phyloP scores from a whole-genome alignment of 2,888 invertebrate species.

The Serrognathus titanus region DNA sequence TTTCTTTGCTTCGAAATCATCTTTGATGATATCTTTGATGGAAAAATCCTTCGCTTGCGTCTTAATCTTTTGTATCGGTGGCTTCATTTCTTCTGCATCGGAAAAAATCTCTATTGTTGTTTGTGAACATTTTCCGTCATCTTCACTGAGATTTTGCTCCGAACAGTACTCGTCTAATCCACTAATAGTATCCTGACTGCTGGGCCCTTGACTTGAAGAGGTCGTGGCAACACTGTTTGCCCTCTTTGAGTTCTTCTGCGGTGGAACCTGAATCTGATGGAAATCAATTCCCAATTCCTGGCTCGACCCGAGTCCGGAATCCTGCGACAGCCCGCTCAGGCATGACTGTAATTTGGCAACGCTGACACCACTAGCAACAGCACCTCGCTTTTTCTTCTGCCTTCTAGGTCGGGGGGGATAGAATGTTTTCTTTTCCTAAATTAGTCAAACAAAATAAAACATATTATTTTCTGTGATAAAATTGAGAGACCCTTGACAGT shows the following conservation, averaged over 20 bases:
- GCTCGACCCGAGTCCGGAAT: slow-evolving; percentile 48
- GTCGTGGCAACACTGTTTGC: slow-evolving; percentile 9
- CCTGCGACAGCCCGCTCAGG: slow-evolving; percentile 40
- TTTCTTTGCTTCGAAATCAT: background rate
- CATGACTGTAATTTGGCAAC: slow-evolving; percentile 43
- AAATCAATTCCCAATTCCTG: slow-evolving; percentile 41
- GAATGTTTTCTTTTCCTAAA: slow-evolving; percentile 62
- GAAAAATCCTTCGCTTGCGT: no score
- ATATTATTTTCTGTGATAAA: no score
- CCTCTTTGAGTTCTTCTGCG: slow-evolving; percentile 23
- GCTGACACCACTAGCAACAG: slow-evolving; percentile 43
- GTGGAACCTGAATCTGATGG: slow-evolving; percentile 42
- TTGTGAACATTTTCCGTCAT: background rate
- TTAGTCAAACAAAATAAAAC: slow-evolving; percentile 12
- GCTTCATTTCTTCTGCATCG: no score
- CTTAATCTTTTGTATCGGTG: no score
- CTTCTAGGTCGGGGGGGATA: slow-evolving; percentile 65
- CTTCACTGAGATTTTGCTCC: slow-evolving; percentile 9
- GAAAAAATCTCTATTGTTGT: background rate
- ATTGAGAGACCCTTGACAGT: no score
- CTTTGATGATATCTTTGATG: no score
- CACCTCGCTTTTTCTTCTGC: slow-evolving; percentile 23
- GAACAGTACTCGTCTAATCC: background rate
- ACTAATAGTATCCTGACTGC: slow-evolving; percentile 1
- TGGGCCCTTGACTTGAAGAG: background rate